These are phyloP conservation scores for Ametastegia equiseti DNA, from an alignment of 2,888 invertebrate genomes.

Conservation along the genomic window DNA sequence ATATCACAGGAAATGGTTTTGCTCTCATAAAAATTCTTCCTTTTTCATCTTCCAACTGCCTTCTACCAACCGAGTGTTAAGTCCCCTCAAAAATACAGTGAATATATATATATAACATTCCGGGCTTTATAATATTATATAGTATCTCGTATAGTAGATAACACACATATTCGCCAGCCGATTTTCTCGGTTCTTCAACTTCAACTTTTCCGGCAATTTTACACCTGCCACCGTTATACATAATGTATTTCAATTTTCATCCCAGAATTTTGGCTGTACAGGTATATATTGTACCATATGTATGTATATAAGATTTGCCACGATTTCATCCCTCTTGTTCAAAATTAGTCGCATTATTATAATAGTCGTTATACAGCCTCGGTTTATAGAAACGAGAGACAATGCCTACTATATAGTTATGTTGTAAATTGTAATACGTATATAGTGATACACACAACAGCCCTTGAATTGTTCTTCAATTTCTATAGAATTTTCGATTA, in stretches of 20 bases:
- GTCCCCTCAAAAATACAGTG: not conserved
- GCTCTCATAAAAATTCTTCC: slow-evolving; percentile 6
- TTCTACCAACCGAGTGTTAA: not conserved
- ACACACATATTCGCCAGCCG: no score
- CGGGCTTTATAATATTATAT: not conserved
- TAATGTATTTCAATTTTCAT: not conserved
- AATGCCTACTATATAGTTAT: slow-evolving; percentile 8
- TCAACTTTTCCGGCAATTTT: slow-evolving; percentile 13
- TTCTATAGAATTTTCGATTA: not conserved
- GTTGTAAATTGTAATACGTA: not conserved
- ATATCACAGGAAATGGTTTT: slow-evolving; percentile 36
- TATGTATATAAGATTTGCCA: not conserved
- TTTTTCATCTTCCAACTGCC: not conserved
- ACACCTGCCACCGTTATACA: not conserved
- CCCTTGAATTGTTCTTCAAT: not conserved
- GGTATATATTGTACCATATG: no score
- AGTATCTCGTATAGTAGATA: no score
- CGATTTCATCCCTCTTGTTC: not conserved
- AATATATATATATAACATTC: slow-evolving; percentile 11
- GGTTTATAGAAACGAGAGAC: not conserved
- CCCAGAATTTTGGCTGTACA: not conserved
- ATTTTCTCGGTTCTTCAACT: slow-evolving; percentile 11
- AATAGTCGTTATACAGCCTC: no score
- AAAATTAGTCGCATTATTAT: not conserved
- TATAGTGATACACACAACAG: no score